Base-by-base conservation (phyloP, 2,113 vertebrate species). In the Empidonax traillii region DNA sequence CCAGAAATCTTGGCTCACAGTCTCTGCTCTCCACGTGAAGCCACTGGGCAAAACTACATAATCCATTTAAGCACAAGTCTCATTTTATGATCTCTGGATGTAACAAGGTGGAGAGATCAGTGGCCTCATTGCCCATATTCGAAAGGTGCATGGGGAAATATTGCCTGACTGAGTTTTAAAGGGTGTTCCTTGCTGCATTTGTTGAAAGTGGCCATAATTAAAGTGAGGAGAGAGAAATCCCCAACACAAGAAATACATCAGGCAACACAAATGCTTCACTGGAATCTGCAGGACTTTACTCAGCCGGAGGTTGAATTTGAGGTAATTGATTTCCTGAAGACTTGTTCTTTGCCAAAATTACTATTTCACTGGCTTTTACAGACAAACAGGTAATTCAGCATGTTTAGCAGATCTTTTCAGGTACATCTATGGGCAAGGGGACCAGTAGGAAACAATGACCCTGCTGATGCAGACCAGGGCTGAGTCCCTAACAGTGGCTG, bases 301-400 rank as follows among this genome's bases (percentile, higher is more conserved):
- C 88, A 90, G 88, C 28, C 10, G 6, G 68, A 94, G 66, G 35
- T 5, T 63, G 72, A 74, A 53, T 93, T 95, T 93, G 78, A 89
- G 83, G 73, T 85, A 93, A 97, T 37, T 89, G 47, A 86, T 86
- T 93, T 94, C 71, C 87, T 84, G 61, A 94, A 96, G 94, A 69
- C 52, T 37, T 62, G 10, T 65, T 62, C 63, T 73, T 91, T 61
- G 84, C 79, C 93, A 91, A 31, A 95, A 86, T 77, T 74, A 44
- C 49, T 90, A 24, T 86, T 81, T 77, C 87, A 49, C 51, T 67
- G 82, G 16, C 16, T 91, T 56, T 88, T 88, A 39, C 0, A 59
- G 51, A 53, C 28, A 62, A 90, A 53, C 9, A 76, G 31, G 39
- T 71, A 63, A 59, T 51, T 47, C 66, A 89, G 56, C 23, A 39